These are phyloP conservation scores for Puffinus mauretanicus DNA, from an alignment of 2,113 vertebrate genomes.

Conservation along the genomic window DNA sequence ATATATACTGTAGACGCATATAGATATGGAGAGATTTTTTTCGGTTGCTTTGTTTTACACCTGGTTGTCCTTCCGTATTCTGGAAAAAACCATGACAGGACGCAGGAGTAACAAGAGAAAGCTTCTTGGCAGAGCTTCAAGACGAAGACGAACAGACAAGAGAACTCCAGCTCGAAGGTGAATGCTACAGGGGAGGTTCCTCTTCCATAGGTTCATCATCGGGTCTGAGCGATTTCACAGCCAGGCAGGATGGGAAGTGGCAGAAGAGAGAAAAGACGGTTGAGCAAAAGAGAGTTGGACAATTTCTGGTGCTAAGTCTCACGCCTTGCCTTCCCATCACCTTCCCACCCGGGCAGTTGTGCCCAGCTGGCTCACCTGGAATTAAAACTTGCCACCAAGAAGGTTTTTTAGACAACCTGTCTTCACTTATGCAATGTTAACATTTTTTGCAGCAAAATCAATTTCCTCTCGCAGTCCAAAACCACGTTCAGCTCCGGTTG, in stretches of 20 bases:
- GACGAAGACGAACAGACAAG: slow-evolving; percentile 77
- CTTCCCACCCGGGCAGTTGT: not conserved
- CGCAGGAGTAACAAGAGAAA: slow-evolving; percentile 70
- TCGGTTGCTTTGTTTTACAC: slow-evolving; percentile 61
- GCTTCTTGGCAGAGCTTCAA: slow-evolving; percentile 77
- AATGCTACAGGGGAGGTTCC: slow-evolving; percentile 88
- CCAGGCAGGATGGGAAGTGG: not conserved
- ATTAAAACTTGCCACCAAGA: not conserved
- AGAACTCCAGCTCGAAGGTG: slow-evolving; percentile 36
- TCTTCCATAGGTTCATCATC: slow-evolving; percentile 98
- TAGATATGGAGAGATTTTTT: slow-evolving; percentile 45
- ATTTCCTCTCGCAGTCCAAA: not conserved
- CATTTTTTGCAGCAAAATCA: not conserved
- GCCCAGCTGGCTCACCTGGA: not conserved
- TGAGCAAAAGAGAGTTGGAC: not conserved
- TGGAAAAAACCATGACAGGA: slow-evolving; percentile 63
- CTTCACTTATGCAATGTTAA: not conserved
- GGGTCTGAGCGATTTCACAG: slow-evolving; percentile 63
- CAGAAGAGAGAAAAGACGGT: not conserved
- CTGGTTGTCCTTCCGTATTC: slow-evolving; percentile 65
- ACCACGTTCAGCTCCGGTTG: rapidly evolving
- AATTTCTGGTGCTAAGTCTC: not conserved
- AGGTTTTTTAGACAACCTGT: not conserved
- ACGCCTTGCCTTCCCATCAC: rapidly evolving
- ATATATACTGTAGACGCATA: slow-evolving; percentile 37